Percentiles rank a stretch among this genome's conserved stretches.
phyloP scores from a whole-genome alignment of 2,888 invertebrate species.

The Pseudococcus jackbeardsleyi region DNA sequence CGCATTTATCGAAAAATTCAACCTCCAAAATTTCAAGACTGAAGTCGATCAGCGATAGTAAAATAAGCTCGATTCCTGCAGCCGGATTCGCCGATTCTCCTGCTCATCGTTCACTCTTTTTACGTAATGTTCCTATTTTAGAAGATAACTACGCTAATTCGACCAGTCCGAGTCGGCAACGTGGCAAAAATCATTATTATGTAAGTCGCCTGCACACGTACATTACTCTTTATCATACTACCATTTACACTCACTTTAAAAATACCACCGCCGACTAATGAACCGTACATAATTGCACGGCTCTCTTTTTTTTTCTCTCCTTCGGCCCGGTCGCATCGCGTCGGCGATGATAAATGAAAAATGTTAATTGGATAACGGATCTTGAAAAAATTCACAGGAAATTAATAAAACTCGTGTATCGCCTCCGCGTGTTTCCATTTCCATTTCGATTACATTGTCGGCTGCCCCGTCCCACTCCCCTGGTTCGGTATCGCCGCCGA shows the following conservation, averaged over 20 bases:
- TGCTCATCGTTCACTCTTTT: background rate
- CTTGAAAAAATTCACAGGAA: conserved; percentile 41
- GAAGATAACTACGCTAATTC: background rate
- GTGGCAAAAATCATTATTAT: conserved; percentile 50
- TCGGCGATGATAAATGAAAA: background rate
- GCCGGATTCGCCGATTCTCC: background rate
- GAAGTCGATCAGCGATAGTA: conserved; percentile 40
- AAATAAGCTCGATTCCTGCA: background rate
- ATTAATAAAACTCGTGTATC: conserved; percentile 31
- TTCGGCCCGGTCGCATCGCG: background rate
- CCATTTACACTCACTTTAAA: background rate
- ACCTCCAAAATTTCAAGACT: conserved; percentile 29
- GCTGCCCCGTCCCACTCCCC: background rate
- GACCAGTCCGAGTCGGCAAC: conserved; percentile 15
- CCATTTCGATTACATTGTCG: background rate
- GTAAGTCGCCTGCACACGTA: background rate
- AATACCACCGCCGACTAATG: background rate
- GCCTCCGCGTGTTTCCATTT: conserved; percentile 30
- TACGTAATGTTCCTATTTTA: conserved; percentile 35
- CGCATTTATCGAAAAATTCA: background rate
- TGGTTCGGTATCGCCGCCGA: background rate
- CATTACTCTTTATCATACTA: background rate
- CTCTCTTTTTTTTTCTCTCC: background rate
- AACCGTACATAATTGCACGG: background rate
- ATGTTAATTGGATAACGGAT: conserved; percentile 42